phyloP scores from a whole-genome alignment of 2,888 invertebrate genomes.

The Torymus texanus region DNA sequence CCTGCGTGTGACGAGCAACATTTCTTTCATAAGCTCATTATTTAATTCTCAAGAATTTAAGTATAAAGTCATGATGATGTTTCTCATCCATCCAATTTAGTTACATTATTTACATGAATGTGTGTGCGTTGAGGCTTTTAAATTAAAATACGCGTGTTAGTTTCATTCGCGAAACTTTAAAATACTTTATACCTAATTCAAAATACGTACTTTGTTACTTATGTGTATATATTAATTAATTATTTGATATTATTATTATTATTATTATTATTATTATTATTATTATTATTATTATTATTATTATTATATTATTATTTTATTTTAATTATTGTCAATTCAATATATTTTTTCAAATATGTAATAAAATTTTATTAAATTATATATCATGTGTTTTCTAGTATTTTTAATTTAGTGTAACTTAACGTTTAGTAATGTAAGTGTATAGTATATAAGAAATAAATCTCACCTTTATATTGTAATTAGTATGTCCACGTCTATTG shows the following conservation, averaged over 20 bases:
- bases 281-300: constrained; percentile 27
- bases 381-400: background rate
- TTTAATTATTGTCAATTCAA: constrained; percentile 40
- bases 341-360: constrained; percentile 33
- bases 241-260: constrained; percentile 6
- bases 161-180: constrained; percentile 31
- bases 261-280: constrained; percentile 40
- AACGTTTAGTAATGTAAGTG: no score
- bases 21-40: constrained; percentile 19
- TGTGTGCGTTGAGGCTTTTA: constrained; percentile 51
- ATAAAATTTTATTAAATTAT: constrained; percentile 40
- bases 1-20: constrained; percentile 5
- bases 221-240: constrained; percentile 49
- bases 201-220: constrained; percentile 45
- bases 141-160: constrained; percentile 37
- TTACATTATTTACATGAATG: constrained; percentile 39
- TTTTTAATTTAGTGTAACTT: background rate
- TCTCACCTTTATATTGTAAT: no score
- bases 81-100: constrained; percentile 36
- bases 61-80: constrained; percentile 32
- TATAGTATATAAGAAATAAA: no score
- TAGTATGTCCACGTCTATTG: no score
- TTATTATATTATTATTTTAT: constrained; percentile 37
- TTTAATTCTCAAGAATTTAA: constrained; percentile 19
- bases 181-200: constrained; percentile 41